Conservation (phyloP, 1,140 invertebrate species). For the Drosophila ambigua region DNA sequence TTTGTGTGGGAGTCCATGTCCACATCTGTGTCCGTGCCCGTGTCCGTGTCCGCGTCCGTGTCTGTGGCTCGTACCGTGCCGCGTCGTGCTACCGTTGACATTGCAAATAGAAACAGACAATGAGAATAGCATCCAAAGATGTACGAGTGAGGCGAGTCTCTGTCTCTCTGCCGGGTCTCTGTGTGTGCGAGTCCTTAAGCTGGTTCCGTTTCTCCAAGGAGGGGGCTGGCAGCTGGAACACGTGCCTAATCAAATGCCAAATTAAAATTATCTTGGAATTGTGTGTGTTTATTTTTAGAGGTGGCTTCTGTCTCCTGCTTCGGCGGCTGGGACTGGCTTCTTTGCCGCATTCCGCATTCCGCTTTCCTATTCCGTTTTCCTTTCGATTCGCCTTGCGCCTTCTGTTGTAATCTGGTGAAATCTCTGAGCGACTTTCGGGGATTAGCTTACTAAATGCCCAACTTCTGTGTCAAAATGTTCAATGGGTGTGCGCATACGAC, state of each 20-base stretch:
- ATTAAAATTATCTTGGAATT: conserved; percentile 69
- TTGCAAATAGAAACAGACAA: conserved; percentile 61
- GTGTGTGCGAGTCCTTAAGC: conserved; percentile 22
- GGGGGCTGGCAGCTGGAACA: conserved; percentile 22
- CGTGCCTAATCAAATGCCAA: conserved; percentile 77
- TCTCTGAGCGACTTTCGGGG: conserved; percentile 72
- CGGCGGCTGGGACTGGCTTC: conserved; percentile 1
- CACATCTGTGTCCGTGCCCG: neutral
- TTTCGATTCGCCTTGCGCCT: conserved; percentile 66
- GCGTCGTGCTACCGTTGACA: conserved; percentile 46
- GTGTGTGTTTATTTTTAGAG: conserved; percentile 62
- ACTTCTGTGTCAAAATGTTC: conserved; percentile 22
- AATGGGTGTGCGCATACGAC: conserved; percentile 12
- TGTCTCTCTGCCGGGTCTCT: neutral
- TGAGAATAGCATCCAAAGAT: conserved; percentile 26
- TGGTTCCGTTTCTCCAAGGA: conserved; percentile 7
- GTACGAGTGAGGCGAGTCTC: neutral
- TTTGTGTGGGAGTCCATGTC: neutral
- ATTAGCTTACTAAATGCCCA: conserved; percentile 68
- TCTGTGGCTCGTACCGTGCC: conserved; percentile 5
- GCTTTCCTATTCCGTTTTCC: conserved; percentile 8
- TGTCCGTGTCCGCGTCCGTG: conserved; percentile 19
- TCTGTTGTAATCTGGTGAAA: conserved; percentile 64
- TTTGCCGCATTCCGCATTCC: no score
- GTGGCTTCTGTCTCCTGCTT: conserved; percentile 7